Base-by-base conservation (phyloP, 1,140 invertebrate genomes). In the Trialeurodes vaporariorum region DNA sequence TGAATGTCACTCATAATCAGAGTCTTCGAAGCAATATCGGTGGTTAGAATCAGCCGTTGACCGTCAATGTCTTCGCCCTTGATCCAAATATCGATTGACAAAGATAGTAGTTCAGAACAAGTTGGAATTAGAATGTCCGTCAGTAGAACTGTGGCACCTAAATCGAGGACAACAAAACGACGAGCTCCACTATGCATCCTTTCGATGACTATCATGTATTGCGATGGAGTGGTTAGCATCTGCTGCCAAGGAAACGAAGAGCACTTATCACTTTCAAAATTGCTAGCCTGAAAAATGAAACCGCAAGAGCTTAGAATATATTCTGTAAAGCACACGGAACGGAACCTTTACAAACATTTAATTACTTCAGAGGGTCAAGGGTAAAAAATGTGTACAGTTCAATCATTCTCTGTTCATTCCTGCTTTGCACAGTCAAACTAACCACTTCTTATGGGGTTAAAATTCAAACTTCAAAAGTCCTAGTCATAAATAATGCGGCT, bases 21-120 rank as follows among this genome's bases (percentile, higher is more conserved):
- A 61, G 91, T 88, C 72, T 90, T 88, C 21, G 80, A 83, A 12
- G 88, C 87, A 71, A 97, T 96, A 76, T 96, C 93, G 0, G 87
- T 84, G 13, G 91, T 87, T 63, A 93, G 87, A 1, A 92, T 89
- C n/a, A 97, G 81, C 70, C 93, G 84, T 68, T 88, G 86, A 27
- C 87, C 86, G 78, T 96, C 93, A 1, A 78, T 70, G 74, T 96
- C 92, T 77, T 95, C 92, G 63, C 87, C 86, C 61, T 84, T 84
- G 63, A 87, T 84, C 93, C 93, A 96, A 61, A 93, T 87, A 76
- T 97, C 93, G 70, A 97, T 89, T 61, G 87, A 90, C 0, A 96
- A 76, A 0, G 92, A 94, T 2, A 92, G 88, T 34, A 96, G 78
- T 76, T 95, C 92, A 67, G 85, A 84, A 75, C 92, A 96, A 0